phyloP scores from a whole-genome alignment of 2,113 vertebrate genomes.

The Eulacestoma nigropectus region DNA sequence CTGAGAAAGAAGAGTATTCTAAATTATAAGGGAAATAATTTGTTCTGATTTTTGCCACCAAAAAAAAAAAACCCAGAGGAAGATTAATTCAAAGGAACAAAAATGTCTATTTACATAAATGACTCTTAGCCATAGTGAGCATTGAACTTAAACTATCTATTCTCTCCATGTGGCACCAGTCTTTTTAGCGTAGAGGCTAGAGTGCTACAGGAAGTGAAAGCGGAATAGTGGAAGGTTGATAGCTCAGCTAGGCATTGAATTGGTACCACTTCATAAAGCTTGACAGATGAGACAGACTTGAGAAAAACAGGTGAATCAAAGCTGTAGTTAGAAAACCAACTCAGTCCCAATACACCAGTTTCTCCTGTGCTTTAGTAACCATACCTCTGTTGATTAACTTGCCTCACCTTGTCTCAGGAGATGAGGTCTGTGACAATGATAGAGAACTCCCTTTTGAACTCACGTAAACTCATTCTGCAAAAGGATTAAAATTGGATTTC shows the following conservation, averaged over 20 bases:
- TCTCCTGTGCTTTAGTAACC: background rate
- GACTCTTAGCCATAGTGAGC: background rate
- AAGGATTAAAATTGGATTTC: constrained; percentile 9
- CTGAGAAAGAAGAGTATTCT: background rate
- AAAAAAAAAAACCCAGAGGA: background rate
- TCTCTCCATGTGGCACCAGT: background rate
- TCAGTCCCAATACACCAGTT: background rate
- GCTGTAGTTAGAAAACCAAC: background rate
- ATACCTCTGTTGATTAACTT: constrained; percentile 12
- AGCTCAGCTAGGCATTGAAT: background rate
- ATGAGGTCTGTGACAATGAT: background rate
- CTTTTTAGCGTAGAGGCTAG: background rate
- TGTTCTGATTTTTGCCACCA: background rate
- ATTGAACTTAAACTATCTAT: background rate
- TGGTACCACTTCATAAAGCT: background rate
- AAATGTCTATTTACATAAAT: background rate
- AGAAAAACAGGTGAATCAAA: background rate
- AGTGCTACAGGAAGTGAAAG: background rate
- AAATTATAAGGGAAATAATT: background rate
- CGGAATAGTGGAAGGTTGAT: background rate
- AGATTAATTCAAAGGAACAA: constrained; percentile 20
- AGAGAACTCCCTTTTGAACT: background rate
- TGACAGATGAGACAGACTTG: background rate
- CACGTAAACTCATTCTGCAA: background rate
- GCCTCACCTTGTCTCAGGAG: background rate